Evolutionary conservation across 2,797 vertebrate species (phyloP).

Genomic region (Morelia viridis): DNA sequence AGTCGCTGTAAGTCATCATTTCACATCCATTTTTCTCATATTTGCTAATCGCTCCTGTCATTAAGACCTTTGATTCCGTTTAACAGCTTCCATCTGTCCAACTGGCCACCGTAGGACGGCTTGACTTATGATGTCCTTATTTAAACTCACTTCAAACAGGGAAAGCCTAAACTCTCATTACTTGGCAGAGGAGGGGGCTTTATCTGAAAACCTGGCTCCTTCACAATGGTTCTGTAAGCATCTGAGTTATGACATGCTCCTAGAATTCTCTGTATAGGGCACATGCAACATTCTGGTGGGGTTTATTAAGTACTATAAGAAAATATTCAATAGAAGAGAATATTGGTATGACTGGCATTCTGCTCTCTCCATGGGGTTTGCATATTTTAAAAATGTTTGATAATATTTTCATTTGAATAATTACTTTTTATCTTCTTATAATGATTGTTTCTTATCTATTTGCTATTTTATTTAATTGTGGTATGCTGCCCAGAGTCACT

Average conservation of each 20-base stretch:
- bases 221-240: neutral
- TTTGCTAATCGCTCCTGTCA: neutral
- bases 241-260: neutral
- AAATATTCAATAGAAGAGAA: too few species aligned
- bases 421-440: too few species aligned
- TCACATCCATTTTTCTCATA: neutral
- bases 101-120: neutral
- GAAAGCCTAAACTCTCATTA: conserved; percentile 59
- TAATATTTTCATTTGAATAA: too few species aligned
- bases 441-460: too few species aligned
- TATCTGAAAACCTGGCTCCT: conserved; percentile 16
- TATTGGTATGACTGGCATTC: too few species aligned
- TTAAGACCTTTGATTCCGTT: neutral
- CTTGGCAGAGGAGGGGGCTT: conserved; percentile 57
- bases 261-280: neutral
- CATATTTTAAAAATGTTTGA: too few species aligned
- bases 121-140: conserved; percentile 50
- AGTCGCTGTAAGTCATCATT: neutral
- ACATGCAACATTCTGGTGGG: too few species aligned
- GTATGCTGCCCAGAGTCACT: too few species aligned
- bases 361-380: too few species aligned
- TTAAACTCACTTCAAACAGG: conserved; percentile 51
- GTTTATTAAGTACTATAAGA: too few species aligned
- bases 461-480: too few species aligned
- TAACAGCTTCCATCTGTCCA: neutral